A percentile compares a stretch with the other conserved stretches of the same genome.
Conservation (phyloP, 2,113 vertebrate species). For the Spea bombifrons region DNA sequence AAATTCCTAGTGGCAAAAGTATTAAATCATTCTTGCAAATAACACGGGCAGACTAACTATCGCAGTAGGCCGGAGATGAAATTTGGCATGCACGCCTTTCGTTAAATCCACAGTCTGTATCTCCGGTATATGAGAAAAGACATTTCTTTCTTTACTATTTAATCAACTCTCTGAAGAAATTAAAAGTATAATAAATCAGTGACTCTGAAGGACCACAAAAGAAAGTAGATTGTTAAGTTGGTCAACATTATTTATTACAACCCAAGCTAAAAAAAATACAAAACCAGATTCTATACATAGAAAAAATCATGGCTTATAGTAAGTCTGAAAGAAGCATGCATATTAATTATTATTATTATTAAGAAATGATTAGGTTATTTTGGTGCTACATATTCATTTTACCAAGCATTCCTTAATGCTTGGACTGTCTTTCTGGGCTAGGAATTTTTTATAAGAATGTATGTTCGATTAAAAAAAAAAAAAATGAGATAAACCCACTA, state of each 20-base stretch:
- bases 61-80: slow-evolving; percentile 45
- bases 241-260: slow-evolving; percentile 47
- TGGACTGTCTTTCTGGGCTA: too few relatives aligned
- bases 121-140: slow-evolving; percentile 45
- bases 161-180: slow-evolving; percentile 48
- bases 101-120: slow-evolving; percentile 44
- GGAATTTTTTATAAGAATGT: too few relatives aligned
- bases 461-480: too few relatives aligned
- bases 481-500: too few relatives aligned
- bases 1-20: slow-evolving; percentile 30
- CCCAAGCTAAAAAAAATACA: slow-evolving; percentile 16
- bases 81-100: slow-evolving; percentile 46
- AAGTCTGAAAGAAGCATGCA: too few relatives aligned
- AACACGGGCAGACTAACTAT: slow-evolving; percentile 16
- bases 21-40: slow-evolving; percentile 37
- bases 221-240: slow-evolving; percentile 22
- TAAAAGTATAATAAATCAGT: slow-evolving; percentile 39
- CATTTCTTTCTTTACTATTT: slow-evolving; percentile 51
- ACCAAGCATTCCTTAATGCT: too few relatives aligned
- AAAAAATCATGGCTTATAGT: too few relatives aligned
- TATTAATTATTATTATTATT: too few relatives aligned
- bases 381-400: too few relatives aligned
- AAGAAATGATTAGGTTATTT: too few relatives aligned
- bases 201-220: slow-evolving; percentile 48
- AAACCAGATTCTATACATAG: too few relatives aligned